phyloP scores from a whole-genome alignment of 2,888 invertebrate genomes.

The Idaea dimidiata region DNA sequence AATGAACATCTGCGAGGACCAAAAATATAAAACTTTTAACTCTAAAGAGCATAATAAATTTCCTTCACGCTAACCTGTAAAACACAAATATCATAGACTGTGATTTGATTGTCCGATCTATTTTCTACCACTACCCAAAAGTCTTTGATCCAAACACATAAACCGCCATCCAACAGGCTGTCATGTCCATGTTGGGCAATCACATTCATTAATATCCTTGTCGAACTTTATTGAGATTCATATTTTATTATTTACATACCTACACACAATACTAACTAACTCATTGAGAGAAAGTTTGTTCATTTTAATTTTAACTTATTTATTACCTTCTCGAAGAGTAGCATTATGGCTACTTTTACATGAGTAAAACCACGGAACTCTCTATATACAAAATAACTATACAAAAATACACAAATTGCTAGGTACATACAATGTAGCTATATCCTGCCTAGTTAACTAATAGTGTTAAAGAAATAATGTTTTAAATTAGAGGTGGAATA shows the following conservation, averaged over 20 bases:
- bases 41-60: no score
- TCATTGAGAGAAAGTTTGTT: not conserved
- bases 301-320: no score
- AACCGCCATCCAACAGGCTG: no score
- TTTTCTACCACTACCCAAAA: no score
- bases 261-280: slow-evolving; percentile 6
- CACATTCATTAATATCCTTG: slow-evolving; percentile 30
- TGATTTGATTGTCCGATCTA: no score
- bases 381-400: slow-evolving; percentile 39
- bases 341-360: not conserved
- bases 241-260: slow-evolving; percentile 43
- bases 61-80: no score
- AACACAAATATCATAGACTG: no score
- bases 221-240: slow-evolving; percentile 43
- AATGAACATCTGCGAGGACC: not conserved
- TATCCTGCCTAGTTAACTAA: slow-evolving; percentile 7
- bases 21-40: no score
- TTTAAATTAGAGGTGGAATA: slow-evolving; percentile 49
- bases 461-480: slow-evolving; percentile 14
- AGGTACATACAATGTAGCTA: slow-evolving; percentile 26
- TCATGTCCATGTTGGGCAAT: not conserved
- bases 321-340: not conserved
- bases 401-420: slow-evolving; percentile 29
- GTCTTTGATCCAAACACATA: no score
- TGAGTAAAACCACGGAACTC: not conserved